Base-by-base conservation (phyloP, 2,888 invertebrate genomes). In the Andricus curvator region DNA sequence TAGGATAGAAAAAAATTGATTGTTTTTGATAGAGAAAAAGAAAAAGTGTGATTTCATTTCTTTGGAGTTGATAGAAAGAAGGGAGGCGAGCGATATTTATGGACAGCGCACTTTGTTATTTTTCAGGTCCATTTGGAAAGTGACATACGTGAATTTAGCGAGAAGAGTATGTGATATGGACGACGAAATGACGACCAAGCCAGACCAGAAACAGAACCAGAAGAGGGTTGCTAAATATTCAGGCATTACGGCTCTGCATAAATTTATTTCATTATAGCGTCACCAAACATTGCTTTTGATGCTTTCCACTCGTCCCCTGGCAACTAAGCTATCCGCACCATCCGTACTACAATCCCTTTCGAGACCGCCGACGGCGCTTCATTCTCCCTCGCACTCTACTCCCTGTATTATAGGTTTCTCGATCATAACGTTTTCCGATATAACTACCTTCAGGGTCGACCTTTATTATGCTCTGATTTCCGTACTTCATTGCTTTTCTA, bases 161-260 rank as follows among this genome's bases (percentile, higher is more conserved):
- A 56, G 74, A 33, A 56, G 74, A 51, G 51, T 74, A 74, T 51
- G 68, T 48, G 37, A 65, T 65, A 65, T 65, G 33, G 79, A 79
- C 79, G 82, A 78, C 79, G 77, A 84, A 85, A 86, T 85, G 86
- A 84, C 86, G 85, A 86, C 86, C 85, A 80, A 88, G 88, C 88
- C 88, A 88, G 89, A 89, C 90, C 89, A 89, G 88, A 88, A 90
- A 90, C 90, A 90, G 91, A 90, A 90, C 90, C 90, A 90, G 90
- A 91, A 91, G 90, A 92, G 91, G 91, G 91, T 91, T 88, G 90
- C 91, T 92, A 91, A 92, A 92, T 92, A 92, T 92, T 91, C 91
- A 91, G 94, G 94, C 94, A 94, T 94, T 94, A 94, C 94, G 94
- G 94, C 94, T 94, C 94, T 94, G 94, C 94, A 94, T 94, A 94